Percentiles rank a stretch among this genome's conserved stretches.
Conservation (phyloP, 1,140 invertebrate species). For the Agraylea sexmaculata region DNA sequence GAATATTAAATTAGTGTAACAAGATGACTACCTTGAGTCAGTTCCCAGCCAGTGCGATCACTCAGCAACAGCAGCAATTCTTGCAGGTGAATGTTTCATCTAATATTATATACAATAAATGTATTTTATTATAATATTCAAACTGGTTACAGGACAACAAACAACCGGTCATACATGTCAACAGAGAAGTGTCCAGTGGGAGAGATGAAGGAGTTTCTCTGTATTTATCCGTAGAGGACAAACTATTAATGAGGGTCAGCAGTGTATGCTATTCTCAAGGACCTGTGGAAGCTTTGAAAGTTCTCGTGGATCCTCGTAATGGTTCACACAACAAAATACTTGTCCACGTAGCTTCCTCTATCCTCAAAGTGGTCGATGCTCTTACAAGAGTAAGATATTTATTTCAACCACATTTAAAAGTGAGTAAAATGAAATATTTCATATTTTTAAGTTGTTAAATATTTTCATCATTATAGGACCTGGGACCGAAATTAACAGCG, state of each 20-base stretch:
- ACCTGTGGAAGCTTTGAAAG: slow-evolving; percentile 34
- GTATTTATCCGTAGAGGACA: slow-evolving; percentile 38
- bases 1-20: no score
- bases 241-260: slow-evolving; percentile 36
- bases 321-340: slow-evolving; percentile 31
- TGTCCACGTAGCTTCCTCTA: slow-evolving; percentile 29
- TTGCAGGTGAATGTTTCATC: no score
- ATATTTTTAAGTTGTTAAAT: no score
- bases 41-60: no score
- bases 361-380: slow-evolving; percentile 34
- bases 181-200: slow-evolving; percentile 14
- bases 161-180: slow-evolving; percentile 18
- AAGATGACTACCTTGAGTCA: no score
- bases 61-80: no score
- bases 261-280: slow-evolving; percentile 39
- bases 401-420: slow-evolving; percentile 37
- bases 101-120: no score
- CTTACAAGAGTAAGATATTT: slow-evolving; percentile 33
- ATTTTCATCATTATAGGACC: no score
- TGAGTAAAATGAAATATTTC: no score
- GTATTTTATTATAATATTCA: no score
- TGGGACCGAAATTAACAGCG: slow-evolving; percentile 37
- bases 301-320: slow-evolving; percentile 32
- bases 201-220: slow-evolving; percentile 34
- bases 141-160: slow-evolving; percentile 15